These are phyloP conservation scores for Scaptomyza graminum DNA, from an alignment of 1,140 invertebrate species.

Conservation along the genomic window DNA sequence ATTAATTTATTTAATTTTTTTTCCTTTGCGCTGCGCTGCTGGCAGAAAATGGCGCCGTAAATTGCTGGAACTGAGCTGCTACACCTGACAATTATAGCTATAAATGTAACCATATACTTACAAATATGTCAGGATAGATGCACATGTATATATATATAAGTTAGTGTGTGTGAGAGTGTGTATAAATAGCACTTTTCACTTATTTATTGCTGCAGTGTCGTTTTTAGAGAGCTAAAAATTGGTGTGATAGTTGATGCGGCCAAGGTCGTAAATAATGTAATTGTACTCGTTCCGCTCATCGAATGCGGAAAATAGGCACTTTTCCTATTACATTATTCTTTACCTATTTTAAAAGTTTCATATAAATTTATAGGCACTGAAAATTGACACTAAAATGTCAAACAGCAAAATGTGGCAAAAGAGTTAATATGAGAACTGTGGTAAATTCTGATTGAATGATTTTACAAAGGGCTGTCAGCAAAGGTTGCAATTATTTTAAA, in stretches of 20 bases:
- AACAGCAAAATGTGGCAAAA: no score
- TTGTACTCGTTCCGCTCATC: neutral
- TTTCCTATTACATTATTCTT: neutral
- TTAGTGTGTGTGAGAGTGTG: neutral
- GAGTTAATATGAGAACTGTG: no score
- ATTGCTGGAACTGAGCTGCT: constrained; percentile 70
- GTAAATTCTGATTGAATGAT: no score
- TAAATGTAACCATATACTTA: constrained; percentile 46
- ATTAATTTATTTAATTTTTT: constrained; percentile 47
- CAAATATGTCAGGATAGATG: constrained; percentile 1
- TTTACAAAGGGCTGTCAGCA: no score
- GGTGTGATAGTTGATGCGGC: constrained; percentile 31
- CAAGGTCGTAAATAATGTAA: constrained; percentile 40
- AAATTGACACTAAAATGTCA: neutral
- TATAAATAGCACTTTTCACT: constrained; percentile 11
- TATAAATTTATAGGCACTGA: no score
- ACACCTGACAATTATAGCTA: constrained; percentile 76
- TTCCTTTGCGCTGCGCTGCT: neutral
- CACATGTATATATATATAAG: constrained; percentile 8
- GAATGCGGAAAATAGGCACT: neutral
- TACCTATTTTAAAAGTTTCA: no score
- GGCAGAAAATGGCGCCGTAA: constrained; percentile 48
- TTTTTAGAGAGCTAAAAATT: constrained; percentile 28
- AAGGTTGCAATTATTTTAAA: no score
- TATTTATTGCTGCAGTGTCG: constrained; percentile 38